A percentile compares a stretch with the other conserved stretches of the same genome.
phyloP scores from a whole-genome alignment of 2,797 vertebrate genomes.

The Antrozous pallidus region DNA sequence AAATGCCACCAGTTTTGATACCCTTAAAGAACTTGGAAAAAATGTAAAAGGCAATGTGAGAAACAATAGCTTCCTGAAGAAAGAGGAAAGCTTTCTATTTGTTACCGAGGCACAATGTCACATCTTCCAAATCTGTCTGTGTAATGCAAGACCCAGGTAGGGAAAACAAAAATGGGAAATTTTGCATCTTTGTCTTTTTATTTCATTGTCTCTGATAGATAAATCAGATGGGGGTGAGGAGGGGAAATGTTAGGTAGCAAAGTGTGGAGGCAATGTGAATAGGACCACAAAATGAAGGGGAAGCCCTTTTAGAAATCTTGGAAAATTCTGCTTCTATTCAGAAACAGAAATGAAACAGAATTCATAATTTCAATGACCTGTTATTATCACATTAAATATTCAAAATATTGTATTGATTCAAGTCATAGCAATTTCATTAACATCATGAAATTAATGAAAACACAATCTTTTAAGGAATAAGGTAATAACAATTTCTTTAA shows the following conservation, averaged over 20 bases:
- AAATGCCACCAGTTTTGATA: neutral
- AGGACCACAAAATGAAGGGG: neutral
- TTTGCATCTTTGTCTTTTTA: neutral
- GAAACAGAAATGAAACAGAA: neutral
- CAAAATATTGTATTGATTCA: neutral
- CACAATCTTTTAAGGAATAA: no score
- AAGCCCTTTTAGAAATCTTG: neutral
- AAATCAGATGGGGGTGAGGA: neutral
- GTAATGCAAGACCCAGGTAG: neutral
- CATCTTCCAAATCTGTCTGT: neutral
- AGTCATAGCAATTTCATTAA: no score
- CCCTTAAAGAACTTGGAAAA: neutral
- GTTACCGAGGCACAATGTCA: neutral
- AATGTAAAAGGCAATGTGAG: neutral
- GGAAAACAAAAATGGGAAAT: neutral
- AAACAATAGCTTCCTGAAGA: neutral
- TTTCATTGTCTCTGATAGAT: neutral
- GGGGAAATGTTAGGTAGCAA: neutral
- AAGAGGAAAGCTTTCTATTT: neutral
- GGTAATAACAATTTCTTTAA: no score
- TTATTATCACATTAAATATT: neutral
- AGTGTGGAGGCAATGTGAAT: neutral
- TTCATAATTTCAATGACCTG: neutral
- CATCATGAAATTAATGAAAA: no score
- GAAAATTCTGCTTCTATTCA: neutral